These are phyloP conservation scores for Neoaliturus tenellus DNA, from an alignment of 2,888 invertebrate species.

Conservation along the genomic window DNA sequence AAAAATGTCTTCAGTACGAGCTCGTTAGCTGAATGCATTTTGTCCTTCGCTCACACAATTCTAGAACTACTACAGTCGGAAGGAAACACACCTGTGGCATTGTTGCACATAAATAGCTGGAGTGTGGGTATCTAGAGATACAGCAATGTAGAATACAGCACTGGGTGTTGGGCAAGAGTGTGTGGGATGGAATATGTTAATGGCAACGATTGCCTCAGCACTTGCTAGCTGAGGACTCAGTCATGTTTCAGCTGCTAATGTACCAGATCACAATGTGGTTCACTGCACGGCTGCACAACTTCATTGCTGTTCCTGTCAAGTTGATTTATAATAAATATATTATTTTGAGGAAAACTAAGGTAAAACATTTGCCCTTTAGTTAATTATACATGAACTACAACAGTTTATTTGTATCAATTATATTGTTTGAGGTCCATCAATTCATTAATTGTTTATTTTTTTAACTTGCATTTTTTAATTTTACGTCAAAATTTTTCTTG, in stretches of 20 bases:
- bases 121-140: neutral
- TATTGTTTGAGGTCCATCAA: too few species aligned
- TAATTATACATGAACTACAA: too few species aligned
- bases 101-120: conserved; percentile 26
- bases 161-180: conserved; percentile 35
- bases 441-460: too few species aligned
- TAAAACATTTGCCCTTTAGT: neutral
- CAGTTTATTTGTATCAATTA: too few species aligned
- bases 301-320: neutral
- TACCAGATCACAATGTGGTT: neutral
- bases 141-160: neutral
- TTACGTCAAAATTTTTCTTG: too few species aligned
- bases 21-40: too few species aligned
- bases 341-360: conserved; percentile 12
- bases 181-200: conserved; percentile 47
- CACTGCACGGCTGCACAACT: neutral
- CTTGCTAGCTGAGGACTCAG: neutral
- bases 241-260: neutral
- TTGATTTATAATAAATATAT: neutral
- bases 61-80: neutral
- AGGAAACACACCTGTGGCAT: conserved; percentile 14
- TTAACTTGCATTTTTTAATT: too few species aligned
- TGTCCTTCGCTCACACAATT: too few species aligned
- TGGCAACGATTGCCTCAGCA: conserved; percentile 28
- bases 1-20: too few species aligned